Conservation (phyloP, 2,888 invertebrate species). For the Myopa testacea region DNA sequence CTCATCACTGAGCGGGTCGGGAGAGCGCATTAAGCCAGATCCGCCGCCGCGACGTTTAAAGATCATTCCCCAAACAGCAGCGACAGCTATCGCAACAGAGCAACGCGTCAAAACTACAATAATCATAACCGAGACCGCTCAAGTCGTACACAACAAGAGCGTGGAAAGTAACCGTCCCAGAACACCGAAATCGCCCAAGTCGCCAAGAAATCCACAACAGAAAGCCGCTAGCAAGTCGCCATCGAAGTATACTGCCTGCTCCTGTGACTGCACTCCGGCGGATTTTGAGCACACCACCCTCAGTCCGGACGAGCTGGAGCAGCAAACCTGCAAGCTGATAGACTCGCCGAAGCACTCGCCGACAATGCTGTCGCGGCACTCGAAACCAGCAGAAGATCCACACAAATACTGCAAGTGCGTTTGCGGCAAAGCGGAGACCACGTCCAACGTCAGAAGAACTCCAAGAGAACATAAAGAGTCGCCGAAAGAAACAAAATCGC, state of each 20-base stretch:
- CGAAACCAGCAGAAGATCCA: slow-evolving; percentile 35
- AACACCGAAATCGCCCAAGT: slow-evolving; percentile 51
- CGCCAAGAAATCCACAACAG: slow-evolving; percentile 46
- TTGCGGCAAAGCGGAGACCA: slow-evolving; percentile 32
- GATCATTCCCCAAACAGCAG: slow-evolving; percentile 50
- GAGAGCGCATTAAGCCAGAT: slow-evolving; percentile 47
- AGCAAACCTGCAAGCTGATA: slow-evolving; percentile 66
- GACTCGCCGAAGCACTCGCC: slow-evolving; percentile 62
- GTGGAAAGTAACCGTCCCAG: slow-evolving; percentile 24
- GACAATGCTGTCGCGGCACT: slow-evolving; percentile 44
- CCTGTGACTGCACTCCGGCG: slow-evolving; percentile 66
- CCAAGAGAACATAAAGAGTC: not conserved
- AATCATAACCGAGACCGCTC: slow-evolving; percentile 58
- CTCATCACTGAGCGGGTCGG: not conserved
- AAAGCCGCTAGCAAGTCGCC: not conserved
- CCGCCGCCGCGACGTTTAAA: slow-evolving; percentile 54
- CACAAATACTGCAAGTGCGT: slow-evolving; percentile 57
- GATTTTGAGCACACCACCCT: slow-evolving; percentile 64
- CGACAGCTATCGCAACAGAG: slow-evolving; percentile 32
- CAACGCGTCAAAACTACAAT: slow-evolving; percentile 55
- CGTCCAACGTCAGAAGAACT: not conserved
- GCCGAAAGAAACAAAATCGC: not conserved
- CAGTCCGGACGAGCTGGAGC: slow-evolving; percentile 65
- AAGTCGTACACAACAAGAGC: slow-evolving; percentile 48
- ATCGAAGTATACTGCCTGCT: slow-evolving; percentile 49